Conservation (phyloP, 2,888 invertebrate genomes). For the Chymomyza fuscimana region DNA sequence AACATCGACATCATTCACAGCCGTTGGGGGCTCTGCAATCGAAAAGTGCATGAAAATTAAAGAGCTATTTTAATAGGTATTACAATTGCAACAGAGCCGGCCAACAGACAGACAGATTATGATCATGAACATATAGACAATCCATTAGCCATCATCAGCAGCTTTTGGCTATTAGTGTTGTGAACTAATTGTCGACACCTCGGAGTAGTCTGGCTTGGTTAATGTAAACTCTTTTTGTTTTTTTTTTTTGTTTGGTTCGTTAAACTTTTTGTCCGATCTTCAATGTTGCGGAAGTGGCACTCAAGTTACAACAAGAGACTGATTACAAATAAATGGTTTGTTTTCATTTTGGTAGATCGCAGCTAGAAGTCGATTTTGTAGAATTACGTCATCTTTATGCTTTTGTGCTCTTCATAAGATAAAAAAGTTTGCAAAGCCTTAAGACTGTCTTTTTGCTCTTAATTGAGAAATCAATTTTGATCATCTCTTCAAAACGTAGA, state of each 20-base stretch:
- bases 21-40: not conserved
- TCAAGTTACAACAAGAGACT: not conserved
- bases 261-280: not conserved
- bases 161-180: conserved; percentile 2
- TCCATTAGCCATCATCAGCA: not conserved
- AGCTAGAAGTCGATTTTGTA: not conserved
- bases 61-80: conserved; percentile 35
- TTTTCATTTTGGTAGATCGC: not conserved
- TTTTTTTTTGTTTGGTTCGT: not conserved
- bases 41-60: conserved; percentile 6
- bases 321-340: not conserved
- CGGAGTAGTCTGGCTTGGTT: not conserved
- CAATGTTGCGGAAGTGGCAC: not conserved
- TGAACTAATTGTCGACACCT: conserved; percentile 35
- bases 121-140: conserved; percentile 2
- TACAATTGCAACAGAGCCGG: not conserved
- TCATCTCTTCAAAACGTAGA: no score
- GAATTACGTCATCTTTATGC: not conserved
- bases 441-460: no score
- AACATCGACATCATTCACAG: not conserved
- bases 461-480: no score
- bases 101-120: conserved; percentile 10
- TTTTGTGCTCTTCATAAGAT: no score
- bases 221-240: not conserved
- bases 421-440: no score